A percentile compares a stretch with the other conserved stretches of the same genome.
phyloP scores from a whole-genome alignment of 2,113 vertebrate species.

The Thalassoma bifasciatum region DNA sequence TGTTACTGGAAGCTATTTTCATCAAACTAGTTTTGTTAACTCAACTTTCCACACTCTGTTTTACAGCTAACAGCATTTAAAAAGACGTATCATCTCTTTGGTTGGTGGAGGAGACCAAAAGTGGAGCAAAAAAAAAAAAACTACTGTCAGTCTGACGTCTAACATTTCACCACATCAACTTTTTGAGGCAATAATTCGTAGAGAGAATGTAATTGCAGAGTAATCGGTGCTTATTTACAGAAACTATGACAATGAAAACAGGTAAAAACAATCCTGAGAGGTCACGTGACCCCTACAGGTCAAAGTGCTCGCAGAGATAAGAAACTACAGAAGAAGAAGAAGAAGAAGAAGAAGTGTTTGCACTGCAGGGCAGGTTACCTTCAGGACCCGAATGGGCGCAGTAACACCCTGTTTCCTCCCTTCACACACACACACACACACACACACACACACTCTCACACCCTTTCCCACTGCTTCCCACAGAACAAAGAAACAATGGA shows the following conservation, averaged over 20 bases:
- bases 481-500: slow-evolving; percentile 97
- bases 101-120: too few relatives aligned
- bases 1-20: too few relatives aligned
- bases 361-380: slow-evolving; percentile 86
- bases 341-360: slow-evolving; percentile 55
- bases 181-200: too few relatives aligned
- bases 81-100: too few relatives aligned
- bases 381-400: slow-evolving; percentile 50
- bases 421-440: slow-evolving; percentile 84
- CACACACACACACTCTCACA: slow-evolving; percentile 46
- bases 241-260: not conserved
- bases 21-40: too few relatives aligned
- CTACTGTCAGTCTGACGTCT: too few relatives aligned
- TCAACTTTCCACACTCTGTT: too few relatives aligned
- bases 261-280: slow-evolving; percentile 6
- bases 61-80: too few relatives aligned
- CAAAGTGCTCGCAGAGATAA: slow-evolving; percentile 32
- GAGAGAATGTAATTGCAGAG: too few relatives aligned
- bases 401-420: slow-evolving; percentile 86
- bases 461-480: slow-evolving; percentile 77
- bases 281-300: slow-evolving; percentile 20
- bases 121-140: too few relatives aligned
- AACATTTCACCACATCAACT: too few relatives aligned
- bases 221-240: not conserved
- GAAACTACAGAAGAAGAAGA: slow-evolving; percentile 7